phyloP scores from a whole-genome alignment of 2,113 vertebrate species.

The Lathamus discolor region DNA sequence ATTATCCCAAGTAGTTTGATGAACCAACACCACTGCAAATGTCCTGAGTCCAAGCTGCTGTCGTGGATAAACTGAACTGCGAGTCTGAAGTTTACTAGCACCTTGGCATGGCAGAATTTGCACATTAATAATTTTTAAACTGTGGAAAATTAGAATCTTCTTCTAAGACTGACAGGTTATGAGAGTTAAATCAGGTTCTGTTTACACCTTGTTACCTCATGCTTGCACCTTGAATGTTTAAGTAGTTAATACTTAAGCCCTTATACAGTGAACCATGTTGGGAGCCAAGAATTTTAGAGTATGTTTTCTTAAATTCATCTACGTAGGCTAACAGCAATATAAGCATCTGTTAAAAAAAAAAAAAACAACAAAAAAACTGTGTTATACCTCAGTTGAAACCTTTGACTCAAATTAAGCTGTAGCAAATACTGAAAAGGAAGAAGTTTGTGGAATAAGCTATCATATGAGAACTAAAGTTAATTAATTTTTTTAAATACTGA shows the following conservation, averaged over 20 bases:
- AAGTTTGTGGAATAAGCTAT: not conserved
- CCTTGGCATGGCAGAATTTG: conserved; percentile 82
- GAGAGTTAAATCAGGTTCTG: conserved; percentile 51
- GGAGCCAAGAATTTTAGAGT: not conserved
- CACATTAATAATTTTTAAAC: conserved; percentile 75
- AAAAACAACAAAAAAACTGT: not conserved
- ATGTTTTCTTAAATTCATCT: not conserved
- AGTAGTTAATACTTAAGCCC: not conserved
- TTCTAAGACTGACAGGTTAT: conserved; percentile 17
- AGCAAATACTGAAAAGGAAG: not conserved
- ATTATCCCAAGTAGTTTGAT: conserved; percentile 26
- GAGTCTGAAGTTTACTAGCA: conserved; percentile 70
- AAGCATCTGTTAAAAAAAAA: not conserved
- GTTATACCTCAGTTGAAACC: not conserved
- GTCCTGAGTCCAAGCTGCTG: conserved; percentile 71
- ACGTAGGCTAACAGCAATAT: not conserved
- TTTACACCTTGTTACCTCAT: conserved; percentile 68
- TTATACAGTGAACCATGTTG: not conserved
- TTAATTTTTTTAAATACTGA: not conserved
- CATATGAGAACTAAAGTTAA: not conserved
- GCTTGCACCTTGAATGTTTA: conserved; percentile 35
- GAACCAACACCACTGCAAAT: conserved; percentile 55
- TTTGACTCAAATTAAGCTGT: not conserved
- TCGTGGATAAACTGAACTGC: conserved; percentile 60
- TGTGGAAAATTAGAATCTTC: conserved; percentile 54